Percentiles rank a stretch among this genome's conserved stretches.
Evolutionary conservation across 2,888 invertebrate genomes (phyloP).

Genomic region (Acrocyrtus sp.): DNA sequence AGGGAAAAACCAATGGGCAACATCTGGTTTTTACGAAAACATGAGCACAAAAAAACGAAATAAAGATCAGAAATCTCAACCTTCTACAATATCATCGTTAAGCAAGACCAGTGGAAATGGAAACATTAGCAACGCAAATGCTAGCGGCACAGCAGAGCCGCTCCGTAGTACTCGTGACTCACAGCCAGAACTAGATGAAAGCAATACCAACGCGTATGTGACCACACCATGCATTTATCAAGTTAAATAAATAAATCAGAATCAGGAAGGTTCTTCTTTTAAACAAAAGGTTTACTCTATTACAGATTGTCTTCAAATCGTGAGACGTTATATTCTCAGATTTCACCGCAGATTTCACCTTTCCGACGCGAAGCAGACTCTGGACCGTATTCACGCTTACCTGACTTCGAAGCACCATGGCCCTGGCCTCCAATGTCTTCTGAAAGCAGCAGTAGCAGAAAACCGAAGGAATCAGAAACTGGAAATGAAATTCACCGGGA

Average conservation of each 20-base stretch:
- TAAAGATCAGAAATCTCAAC: slow-evolving; percentile 55
- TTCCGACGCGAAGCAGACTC: slow-evolving; percentile 19
- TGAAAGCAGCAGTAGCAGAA: not conserved
- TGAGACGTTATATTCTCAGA: slow-evolving; percentile 1
- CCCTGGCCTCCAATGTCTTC: not conserved
- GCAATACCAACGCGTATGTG: slow-evolving; percentile 12
- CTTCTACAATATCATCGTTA: slow-evolving; percentile 5
- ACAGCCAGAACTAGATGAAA: slow-evolving; percentile 39
- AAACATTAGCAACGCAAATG: not conserved
- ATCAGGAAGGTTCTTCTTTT: too few species aligned
- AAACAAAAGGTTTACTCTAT: too few species aligned
- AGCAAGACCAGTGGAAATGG: slow-evolving; percentile 8
- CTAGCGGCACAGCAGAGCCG: slow-evolving; percentile 19
- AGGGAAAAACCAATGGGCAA: slow-evolving; percentile 48
- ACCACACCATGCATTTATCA: too few species aligned
- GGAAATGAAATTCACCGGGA: not conserved
- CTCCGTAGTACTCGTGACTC: slow-evolving; percentile 24
- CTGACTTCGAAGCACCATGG: slow-evolving; percentile 19
- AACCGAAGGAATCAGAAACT: slow-evolving; percentile 6
- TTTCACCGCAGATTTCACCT: slow-evolving; percentile 23
- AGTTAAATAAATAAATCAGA: too few species aligned
- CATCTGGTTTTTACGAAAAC: slow-evolving; percentile 57
- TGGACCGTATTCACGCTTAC: not conserved
- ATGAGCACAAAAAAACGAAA: slow-evolving; percentile 59
- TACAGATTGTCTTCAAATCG: slow-evolving; percentile 4